Conservation (phyloP, 2,113 vertebrate genomes). For the Poecile atricapillus region DNA sequence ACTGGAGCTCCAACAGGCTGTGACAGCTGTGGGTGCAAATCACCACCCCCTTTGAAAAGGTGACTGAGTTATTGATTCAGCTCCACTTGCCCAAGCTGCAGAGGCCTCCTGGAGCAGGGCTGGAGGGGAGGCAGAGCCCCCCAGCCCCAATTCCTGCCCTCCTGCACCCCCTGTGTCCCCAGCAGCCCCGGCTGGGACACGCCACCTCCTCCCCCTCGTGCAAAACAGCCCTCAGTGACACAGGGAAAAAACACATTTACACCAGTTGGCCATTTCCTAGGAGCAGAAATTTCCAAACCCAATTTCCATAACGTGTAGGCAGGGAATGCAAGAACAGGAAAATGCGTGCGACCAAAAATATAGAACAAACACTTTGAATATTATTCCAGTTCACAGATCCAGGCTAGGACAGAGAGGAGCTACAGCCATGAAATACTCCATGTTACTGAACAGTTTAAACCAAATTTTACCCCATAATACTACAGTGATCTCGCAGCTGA, state of each 20-base stretch:
- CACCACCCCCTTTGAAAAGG: neutral
- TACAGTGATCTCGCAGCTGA: neutral
- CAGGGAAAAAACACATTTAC: neutral
- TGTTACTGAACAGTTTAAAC: neutral
- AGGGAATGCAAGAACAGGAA: neutral
- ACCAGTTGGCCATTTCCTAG: neutral
- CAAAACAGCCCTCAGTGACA: neutral
- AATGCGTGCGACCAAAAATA: neutral
- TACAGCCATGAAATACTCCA: neutral
- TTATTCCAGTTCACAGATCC: constrained; percentile 19
- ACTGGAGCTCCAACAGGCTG: neutral
- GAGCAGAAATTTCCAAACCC: neutral
- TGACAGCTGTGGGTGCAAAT: neutral
- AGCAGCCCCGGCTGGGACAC: neutral
- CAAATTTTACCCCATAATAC: neutral
- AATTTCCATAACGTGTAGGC: neutral
- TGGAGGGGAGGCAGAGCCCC: neutral
- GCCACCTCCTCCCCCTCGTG: neutral
- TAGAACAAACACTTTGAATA: neutral
- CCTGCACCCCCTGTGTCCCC: fast-evolving
- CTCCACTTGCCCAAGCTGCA: neutral
- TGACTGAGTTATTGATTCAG: fast-evolving
- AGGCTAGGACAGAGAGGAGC: neutral
- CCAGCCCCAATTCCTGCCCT: neutral
- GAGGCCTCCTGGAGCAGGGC: neutral